Percentiles rank a stretch among this genome's conserved stretches.
Evolutionary conservation across 2,797 vertebrate species (phyloP).

Genomic region (Mormyrus hasselquistii): DNA sequence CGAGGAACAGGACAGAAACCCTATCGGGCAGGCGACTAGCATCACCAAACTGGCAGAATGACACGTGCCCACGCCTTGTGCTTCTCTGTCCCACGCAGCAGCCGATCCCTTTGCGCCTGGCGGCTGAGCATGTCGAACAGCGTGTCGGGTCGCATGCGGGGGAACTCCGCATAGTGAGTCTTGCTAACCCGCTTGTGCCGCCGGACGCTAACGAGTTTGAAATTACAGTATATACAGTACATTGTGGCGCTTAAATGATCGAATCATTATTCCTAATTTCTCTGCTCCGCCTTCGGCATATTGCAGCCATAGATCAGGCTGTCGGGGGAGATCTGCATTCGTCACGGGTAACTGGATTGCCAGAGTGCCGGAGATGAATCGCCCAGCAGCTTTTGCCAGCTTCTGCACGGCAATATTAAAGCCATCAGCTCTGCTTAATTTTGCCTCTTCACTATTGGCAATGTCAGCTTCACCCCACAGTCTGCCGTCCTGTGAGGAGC

Average conservation of each 20-base stretch:
- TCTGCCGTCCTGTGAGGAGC: neutral
- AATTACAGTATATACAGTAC: constrained; percentile 43
- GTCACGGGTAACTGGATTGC: constrained; percentile 43
- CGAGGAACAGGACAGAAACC: neutral
- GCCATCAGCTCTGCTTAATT: neutral
- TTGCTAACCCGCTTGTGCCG: constrained; percentile 47
- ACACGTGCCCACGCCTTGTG: constrained; percentile 37
- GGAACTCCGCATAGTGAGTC: constrained; percentile 45
- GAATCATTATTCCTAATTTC: constrained; percentile 70
- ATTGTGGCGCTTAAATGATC: constrained; percentile 55
- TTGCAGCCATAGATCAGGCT: constrained; percentile 73
- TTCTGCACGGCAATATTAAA: constrained; percentile 12
- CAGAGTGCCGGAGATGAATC: constrained; percentile 35
- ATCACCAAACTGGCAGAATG: constrained; percentile 5
- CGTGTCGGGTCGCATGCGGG: constrained; percentile 35
- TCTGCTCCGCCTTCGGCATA: constrained; percentile 65
- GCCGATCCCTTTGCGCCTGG: constrained; percentile 18
- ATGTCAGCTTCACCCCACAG: neutral
- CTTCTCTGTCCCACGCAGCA: constrained; percentile 18
- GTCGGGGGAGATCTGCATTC: constrained; percentile 47
- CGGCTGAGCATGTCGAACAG: constrained; percentile 27
- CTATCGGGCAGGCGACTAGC: neutral
- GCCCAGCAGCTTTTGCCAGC: constrained; percentile 14
- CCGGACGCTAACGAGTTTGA: constrained; percentile 44
- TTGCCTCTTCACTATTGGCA: neutral